Percentiles rank a stretch among this genome's conserved stretches.
phyloP scores from a whole-genome alignment of 2,113 vertebrate genomes.

The Esox niger region DNA sequence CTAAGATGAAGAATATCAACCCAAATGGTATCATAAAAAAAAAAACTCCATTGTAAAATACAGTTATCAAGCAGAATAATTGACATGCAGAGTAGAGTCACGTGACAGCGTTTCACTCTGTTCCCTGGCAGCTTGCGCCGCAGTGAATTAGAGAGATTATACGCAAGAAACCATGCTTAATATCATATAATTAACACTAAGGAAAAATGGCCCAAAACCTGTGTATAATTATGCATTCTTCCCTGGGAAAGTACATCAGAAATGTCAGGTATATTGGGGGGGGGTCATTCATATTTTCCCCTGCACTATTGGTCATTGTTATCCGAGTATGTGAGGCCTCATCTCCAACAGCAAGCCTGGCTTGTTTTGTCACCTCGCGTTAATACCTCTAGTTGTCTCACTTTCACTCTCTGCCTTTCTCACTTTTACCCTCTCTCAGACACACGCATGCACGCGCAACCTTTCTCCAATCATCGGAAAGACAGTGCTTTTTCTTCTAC shows the following conservation, averaged over 20 bases:
- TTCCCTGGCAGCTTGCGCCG: constrained; percentile 55
- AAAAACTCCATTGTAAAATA: constrained; percentile 30
- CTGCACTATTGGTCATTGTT: background rate
- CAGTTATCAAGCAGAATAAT: constrained; percentile 35
- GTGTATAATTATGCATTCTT: constrained; percentile 55
- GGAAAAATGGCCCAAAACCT: constrained; percentile 34
- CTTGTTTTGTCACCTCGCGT: too few species aligned
- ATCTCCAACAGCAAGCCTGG: too few species aligned
- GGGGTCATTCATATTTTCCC: constrained; percentile 17
- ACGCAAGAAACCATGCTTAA: constrained; percentile 69
- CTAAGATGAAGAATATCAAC: background rate
- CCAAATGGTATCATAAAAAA: constrained; percentile 29
- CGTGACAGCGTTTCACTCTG: constrained; percentile 58
- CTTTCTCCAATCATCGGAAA: background rate
- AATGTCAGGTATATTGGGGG: constrained; percentile 55
- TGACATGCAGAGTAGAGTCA: constrained; percentile 36
- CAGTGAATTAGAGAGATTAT: constrained; percentile 67
- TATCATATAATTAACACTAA: constrained; percentile 70
- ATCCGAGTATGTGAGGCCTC: background rate
- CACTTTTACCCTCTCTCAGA: background rate
- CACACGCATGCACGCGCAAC: background rate
- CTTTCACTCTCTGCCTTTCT: background rate
- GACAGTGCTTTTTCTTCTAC: background rate
- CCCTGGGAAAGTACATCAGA: too few species aligned
- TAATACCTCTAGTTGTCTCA: background rate